Base-by-base conservation (phyloP, 2,113 vertebrate genomes). In the Stictonetta naevosa region DNA sequence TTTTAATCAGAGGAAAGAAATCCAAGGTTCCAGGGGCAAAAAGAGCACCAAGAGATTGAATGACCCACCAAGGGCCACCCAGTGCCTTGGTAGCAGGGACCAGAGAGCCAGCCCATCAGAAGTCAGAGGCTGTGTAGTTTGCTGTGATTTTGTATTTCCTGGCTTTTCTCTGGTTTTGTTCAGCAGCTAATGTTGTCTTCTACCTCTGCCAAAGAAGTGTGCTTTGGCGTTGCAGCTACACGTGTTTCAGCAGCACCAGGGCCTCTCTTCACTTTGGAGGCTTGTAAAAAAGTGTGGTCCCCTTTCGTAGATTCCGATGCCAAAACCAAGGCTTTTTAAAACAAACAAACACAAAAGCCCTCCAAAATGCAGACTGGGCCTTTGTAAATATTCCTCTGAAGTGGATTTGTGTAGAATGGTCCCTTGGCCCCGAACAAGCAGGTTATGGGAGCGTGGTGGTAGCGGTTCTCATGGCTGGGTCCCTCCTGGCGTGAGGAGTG, bases 391-490 rank as follows among this genome's bases (percentile, higher is more conserved):
- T 66, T 56, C 53, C 69, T 25, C 58, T 8, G 56, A 36, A 66
- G 55, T 75, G 60, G 34, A 28, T 52, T 74, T 20, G 75, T 52
- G 52, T 46, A 19, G 58, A 50, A 66, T 0, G 1, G 11, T 38
- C 77, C 33, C 22, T 59, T 75, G 0, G 0, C 46, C 53, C 50
- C 1, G 0, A 18, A 4, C 8, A 0, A 1, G 76, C 1, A 2
- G 67, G 12, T 21, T 46, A 71, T 4, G 13, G 83, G 42, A 36
- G 25, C 31, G 44, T 4, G 0, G 22, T 31, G 58, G 4, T 34
- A 6, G 4, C 17, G 21, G 14, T 33, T 67, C 14, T 38, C 40
- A 3, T 6, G 4, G 28, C 72, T 3, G 4, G 2, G 62, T 21
- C 84, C 23, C 73, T 53, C 14, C 6, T 0, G 1, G 63, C 18